Base-by-base conservation (phyloP, 2,888 invertebrate species). In the Alsophila aescularia region DNA sequence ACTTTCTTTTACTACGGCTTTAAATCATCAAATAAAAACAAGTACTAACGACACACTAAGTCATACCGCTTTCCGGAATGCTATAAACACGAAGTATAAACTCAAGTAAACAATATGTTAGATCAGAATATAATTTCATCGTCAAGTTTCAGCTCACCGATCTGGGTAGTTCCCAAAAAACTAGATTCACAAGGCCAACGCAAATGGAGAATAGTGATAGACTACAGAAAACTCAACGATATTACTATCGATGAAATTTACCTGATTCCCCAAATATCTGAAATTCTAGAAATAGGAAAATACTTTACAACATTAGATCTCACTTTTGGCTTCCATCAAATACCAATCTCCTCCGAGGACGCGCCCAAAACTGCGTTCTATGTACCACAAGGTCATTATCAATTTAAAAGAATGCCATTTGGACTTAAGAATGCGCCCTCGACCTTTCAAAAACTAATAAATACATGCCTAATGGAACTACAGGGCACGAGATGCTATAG, bases 381-480 rank as follows among this genome's bases (percentile, higher is more conserved):
- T 13, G 66, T 67, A 0, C 67, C 70, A 15, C 60, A 69, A 32
- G 69, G 67, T 0, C 70, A 73, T 14, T 72, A 48, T 21, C 67
- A 73, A 50, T 73, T 58, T 72, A 75, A 41, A 24, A 71, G 14
- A 2, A 36, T n/a, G n/a, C n/a, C n/a, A n/a, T n/a, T n/a, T n/a
- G n/a, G n/a, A n/a, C n/a, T n/a, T n/a, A n/a, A n/a, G n/a, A n/a
- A n/a, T n/a, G n/a, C n/a, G n/a, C n/a, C n/a, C n/a, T n/a, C n/a
- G n/a, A n/a, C n/a, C n/a, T 37, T 37, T 9, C 37, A 37, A 18
- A 5, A 18, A 10, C 3, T 12, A 18, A 37, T 37, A 18, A n/a
- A 37, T n/a, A n/a, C n/a, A n/a, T n/a, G n/a, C n/a, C 18, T 37
- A n/a, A 18, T 37, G 0, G 18, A 37, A 2, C 37, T 37, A n/a